A percentile compares a stretch with the other conserved stretches of the same genome.
phyloP scores from a whole-genome alignment of 1,140 invertebrate genomes.

The Stenopsyche tienmushanensis region DNA sequence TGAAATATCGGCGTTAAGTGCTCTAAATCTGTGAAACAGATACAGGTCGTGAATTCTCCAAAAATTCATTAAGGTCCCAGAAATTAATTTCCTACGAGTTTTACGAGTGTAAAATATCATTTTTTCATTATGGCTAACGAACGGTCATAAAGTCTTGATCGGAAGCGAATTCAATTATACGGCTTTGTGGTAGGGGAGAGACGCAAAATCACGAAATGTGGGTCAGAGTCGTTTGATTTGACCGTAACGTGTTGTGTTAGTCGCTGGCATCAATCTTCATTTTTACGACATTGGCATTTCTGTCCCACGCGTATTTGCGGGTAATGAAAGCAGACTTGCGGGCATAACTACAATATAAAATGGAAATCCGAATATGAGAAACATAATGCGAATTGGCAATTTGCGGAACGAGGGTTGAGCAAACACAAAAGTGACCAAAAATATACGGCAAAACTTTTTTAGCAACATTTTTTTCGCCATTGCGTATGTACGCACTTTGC shows the following conservation, averaged over 20 bases:
- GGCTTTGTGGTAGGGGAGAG: too few relatives aligned
- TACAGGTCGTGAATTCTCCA: too few relatives aligned
- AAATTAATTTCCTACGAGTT: too few relatives aligned
- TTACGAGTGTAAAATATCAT: too few relatives aligned
- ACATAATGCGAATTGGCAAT: too few relatives aligned
- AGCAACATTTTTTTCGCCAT: too few relatives aligned
- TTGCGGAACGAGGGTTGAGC: too few relatives aligned
- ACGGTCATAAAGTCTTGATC: neutral
- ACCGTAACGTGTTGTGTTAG: neutral
- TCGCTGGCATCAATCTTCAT: slow-evolving; percentile 23
- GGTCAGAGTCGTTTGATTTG: slow-evolving; percentile 16
- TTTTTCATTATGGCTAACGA: neutral
- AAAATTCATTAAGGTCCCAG: too few relatives aligned
- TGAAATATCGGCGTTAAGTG: too few relatives aligned
- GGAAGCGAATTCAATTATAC: neutral
- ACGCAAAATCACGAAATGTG: too few relatives aligned
- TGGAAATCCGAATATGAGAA: neutral
- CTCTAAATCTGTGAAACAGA: too few relatives aligned
- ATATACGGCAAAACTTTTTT: neutral
- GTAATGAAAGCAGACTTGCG: neutral
- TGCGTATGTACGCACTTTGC: neutral
- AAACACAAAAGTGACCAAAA: neutral
- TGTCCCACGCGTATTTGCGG: neutral
- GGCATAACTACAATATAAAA: neutral
- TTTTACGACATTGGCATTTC: slow-evolving; percentile 21